A percentile compares a stretch with the other conserved stretches of the same genome.
Evolutionary conservation across 2,797 vertebrate species (phyloP).

Genomic region (Tauraco hartlaubi): DNA sequence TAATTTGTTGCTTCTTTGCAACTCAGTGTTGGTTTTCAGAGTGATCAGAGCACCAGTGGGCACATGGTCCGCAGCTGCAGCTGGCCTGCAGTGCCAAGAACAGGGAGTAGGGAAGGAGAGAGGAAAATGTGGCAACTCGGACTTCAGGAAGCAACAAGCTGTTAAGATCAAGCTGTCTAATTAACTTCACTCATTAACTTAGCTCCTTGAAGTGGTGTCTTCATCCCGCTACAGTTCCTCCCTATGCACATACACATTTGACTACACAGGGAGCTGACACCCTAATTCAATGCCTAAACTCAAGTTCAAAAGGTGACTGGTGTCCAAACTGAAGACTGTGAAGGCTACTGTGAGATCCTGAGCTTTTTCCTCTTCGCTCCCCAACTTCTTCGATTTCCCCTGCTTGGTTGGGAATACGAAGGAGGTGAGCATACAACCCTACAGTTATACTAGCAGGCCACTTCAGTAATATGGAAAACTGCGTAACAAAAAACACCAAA

Average conservation of each 20-base stretch:
- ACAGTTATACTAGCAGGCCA: fast-evolving
- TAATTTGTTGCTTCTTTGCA: not conserved
- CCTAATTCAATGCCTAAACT: not conserved
- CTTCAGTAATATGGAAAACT: not conserved
- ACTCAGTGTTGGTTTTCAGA: not conserved
- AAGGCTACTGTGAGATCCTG: not conserved
- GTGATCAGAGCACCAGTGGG: not conserved
- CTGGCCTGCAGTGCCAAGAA: not conserved
- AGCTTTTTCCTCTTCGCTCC: not conserved
- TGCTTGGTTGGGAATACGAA: not conserved
- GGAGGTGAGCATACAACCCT: fast-evolving
- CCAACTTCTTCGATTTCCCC: not conserved
- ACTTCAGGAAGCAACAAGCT: not conserved
- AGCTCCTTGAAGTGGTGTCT: not conserved
- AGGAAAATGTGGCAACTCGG: not conserved
- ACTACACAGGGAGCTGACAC: not conserved
- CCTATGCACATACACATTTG: not conserved
- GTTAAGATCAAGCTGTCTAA: not conserved
- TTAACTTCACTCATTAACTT: not conserved
- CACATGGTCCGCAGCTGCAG: not conserved
- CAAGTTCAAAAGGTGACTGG: not conserved
- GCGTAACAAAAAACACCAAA: not conserved
- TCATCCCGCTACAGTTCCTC: not conserved
- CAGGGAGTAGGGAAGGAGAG: not conserved
- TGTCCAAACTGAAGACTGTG: not conserved